A percentile compares a stretch with the other conserved stretches of the same genome.
These are phyloP conservation scores for Pelodytes ibericus DNA, from an alignment of 2,797 vertebrate genomes.

Conservation along the genomic window DNA sequence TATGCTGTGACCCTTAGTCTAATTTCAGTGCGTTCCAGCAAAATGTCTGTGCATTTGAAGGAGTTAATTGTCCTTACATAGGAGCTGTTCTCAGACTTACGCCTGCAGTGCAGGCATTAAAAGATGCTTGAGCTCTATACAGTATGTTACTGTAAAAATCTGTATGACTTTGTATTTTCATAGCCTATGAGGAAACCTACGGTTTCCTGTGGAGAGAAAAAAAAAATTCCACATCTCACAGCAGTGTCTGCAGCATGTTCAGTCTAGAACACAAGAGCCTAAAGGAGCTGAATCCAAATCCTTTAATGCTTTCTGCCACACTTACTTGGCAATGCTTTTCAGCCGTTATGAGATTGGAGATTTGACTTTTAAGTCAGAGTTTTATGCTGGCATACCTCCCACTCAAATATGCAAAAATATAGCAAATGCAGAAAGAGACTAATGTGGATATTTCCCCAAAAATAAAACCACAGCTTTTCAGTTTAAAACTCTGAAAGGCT, in stretches of 20 bases:
- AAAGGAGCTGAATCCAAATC: slow-evolving; percentile 44
- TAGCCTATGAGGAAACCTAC: slow-evolving; percentile 58
- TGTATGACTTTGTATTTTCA: slow-evolving; percentile 9
- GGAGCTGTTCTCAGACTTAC: slow-evolving; percentile 41
- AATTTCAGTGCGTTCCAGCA: no score
- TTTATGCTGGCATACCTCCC: slow-evolving; percentile 20
- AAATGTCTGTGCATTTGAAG: not conserved
- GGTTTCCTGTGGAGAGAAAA: slow-evolving; percentile 63
- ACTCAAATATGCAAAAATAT: slow-evolving; percentile 28
- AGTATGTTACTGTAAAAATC: slow-evolving; percentile 49
- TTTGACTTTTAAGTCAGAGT: slow-evolving; percentile 32
- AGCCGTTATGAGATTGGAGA: slow-evolving; percentile 38
- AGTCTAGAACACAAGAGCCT: slow-evolving; percentile 29
- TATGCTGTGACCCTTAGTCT: no score
- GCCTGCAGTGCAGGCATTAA: not conserved
- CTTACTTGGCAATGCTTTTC: slow-evolving; percentile 24
- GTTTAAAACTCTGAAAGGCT: no score
- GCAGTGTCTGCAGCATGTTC: slow-evolving; percentile 45
- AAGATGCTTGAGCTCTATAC: not conserved
- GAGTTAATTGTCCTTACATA: slow-evolving; percentile 37
- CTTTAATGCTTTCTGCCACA: slow-evolving; percentile 48
- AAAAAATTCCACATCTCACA: slow-evolving; percentile 50
- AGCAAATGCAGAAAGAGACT: not conserved
- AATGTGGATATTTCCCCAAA: no score
- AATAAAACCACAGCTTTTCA: no score